A percentile compares a stretch with the other conserved stretches of the same genome.
phyloP scores from a whole-genome alignment of 2,888 invertebrate genomes.

The Aphodius sticticus region DNA sequence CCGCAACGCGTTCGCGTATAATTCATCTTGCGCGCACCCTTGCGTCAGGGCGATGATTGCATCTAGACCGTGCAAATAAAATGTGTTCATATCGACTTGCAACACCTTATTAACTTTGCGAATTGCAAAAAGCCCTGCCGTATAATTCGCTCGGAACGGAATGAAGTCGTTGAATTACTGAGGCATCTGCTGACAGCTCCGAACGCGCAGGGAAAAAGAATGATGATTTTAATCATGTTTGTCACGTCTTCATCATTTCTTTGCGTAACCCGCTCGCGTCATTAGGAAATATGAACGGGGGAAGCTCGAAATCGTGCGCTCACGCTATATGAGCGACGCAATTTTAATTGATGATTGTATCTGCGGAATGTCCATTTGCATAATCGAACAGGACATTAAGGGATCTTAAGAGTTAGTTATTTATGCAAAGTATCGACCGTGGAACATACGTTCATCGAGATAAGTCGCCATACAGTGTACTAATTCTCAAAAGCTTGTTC shows the following conservation, averaged over 20 bases:
- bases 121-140: slow-evolving; percentile 11
- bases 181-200: slow-evolving; percentile 17
- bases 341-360: slow-evolving; percentile 32
- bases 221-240: slow-evolving; percentile 4
- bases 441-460: not conserved
- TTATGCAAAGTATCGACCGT: slow-evolving; percentile 33
- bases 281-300: not conserved
- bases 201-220: slow-evolving; percentile 5
- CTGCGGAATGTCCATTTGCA: slow-evolving; percentile 37
- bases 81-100: slow-evolving; percentile 24
- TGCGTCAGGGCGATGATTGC: slow-evolving; percentile 31
- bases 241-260: slow-evolving; percentile 18
- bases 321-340: slow-evolving; percentile 13
- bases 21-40: slow-evolving; percentile 25
- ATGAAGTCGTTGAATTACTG: slow-evolving; percentile 18
- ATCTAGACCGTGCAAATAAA: slow-evolving; percentile 26
- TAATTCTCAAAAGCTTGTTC: not conserved
- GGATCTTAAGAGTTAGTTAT: slow-evolving; percentile 36
- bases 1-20: slow-evolving; percentile 24
- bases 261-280: slow-evolving; percentile 8
- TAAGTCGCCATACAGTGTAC: not conserved
- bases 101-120: slow-evolving; percentile 19
- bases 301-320: slow-evolving; percentile 4
- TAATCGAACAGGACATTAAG: slow-evolving; percentile 42
- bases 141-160: slow-evolving; percentile 7